phyloP scores from a whole-genome alignment of 2,888 invertebrate genomes.

The Torymus auratus region DNA sequence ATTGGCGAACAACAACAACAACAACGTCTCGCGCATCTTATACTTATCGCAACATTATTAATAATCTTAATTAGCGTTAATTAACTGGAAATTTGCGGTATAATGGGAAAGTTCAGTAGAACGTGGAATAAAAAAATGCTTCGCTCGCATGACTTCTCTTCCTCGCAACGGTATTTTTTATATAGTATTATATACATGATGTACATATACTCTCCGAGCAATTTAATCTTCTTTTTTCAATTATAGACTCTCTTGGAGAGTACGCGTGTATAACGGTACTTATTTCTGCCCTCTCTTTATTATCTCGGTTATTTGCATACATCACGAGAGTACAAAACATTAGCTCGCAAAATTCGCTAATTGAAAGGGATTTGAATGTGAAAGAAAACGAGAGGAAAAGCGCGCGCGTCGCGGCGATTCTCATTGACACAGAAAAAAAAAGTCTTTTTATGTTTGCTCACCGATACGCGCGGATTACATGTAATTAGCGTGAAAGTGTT shows the following conservation, averaged over 20 bases:
- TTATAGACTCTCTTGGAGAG: too few relatives aligned
- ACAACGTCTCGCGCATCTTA: too few relatives aligned
- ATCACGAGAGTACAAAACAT: too few relatives aligned
- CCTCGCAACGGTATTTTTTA: too few relatives aligned
- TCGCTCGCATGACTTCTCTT: background rate
- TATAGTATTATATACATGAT: too few relatives aligned
- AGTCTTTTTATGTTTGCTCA: slow-evolving; percentile 28
- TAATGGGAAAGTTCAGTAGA: slow-evolving; percentile 36
- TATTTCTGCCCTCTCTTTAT: too few relatives aligned
- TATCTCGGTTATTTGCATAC: too few relatives aligned
- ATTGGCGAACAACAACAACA: background rate
- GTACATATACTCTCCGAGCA: too few relatives aligned
- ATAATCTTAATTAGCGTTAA: slow-evolving; percentile 11
- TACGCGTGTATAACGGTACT: too few relatives aligned
- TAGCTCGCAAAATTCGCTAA: slow-evolving; percentile 6
- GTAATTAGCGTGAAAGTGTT: slow-evolving; percentile 34
- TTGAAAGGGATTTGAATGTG: slow-evolving; percentile 10
- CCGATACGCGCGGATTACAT: slow-evolving; percentile 6
- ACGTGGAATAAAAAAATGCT: slow-evolving; percentile 33
- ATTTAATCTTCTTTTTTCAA: too few relatives aligned
- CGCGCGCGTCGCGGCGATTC: slow-evolving; percentile 6
- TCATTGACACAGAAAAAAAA: slow-evolving; percentile 39
- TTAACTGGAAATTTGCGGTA: slow-evolving; percentile 8
- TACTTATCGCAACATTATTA: too few relatives aligned
- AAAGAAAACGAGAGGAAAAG: background rate